Evolutionary conservation across 2,113 vertebrate species (phyloP).

Genomic region (Coreoperca whiteheadi): DNA sequence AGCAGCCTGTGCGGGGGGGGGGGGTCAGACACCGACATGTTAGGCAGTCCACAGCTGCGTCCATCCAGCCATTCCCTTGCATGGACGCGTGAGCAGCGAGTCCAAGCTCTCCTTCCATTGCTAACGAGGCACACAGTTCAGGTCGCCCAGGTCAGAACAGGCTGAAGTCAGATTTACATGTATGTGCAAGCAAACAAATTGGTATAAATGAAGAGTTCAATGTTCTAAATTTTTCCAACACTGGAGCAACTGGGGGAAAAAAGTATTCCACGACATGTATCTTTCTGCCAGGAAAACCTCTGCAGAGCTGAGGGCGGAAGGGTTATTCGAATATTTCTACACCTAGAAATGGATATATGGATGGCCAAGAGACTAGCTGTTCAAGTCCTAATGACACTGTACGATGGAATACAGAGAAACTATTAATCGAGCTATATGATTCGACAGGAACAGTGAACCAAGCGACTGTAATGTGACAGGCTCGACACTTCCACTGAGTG

Average conservation of each 20-base stretch:
- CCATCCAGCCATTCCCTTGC: neutral
- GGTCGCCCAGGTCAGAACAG: neutral
- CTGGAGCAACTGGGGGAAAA: neutral
- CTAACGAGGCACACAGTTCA: slow-evolving; percentile 12
- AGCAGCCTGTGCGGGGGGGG: neutral
- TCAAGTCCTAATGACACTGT: neutral
- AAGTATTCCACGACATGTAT: neutral
- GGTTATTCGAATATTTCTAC: neutral
- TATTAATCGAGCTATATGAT: neutral
- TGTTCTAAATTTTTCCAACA: neutral
- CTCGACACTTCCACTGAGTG: neutral
- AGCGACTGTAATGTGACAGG: neutral
- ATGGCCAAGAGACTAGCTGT: neutral
- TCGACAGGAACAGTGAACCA: neutral
- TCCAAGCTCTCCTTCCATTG: neutral
- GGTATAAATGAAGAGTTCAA: slow-evolving; percentile 21
- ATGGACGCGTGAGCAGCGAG: neutral
- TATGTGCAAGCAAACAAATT: slow-evolving; percentile 4
- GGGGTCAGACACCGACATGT: neutral
- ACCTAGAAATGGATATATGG: neutral
- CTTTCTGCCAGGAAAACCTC: neutral
- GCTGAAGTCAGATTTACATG: neutral
- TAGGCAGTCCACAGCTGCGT: neutral
- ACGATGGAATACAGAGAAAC: neutral
- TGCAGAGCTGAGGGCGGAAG: neutral